Percentiles rank a stretch among this genome's conserved stretches.
phyloP scores from a whole-genome alignment of 2,797 vertebrate species.

The Neosilurus hyrtlii region DNA sequence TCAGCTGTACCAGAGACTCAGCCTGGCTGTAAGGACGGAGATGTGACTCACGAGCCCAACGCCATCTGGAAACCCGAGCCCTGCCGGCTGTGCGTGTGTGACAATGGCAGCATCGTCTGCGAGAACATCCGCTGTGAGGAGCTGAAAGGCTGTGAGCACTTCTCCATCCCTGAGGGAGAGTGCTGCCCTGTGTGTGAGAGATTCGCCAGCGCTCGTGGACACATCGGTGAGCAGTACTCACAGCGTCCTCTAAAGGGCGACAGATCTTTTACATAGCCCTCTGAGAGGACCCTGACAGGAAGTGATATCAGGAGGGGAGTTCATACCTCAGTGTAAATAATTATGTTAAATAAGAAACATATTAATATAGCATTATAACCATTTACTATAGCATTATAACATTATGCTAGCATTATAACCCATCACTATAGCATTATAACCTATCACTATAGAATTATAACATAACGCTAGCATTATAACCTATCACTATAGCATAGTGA shows the following conservation, averaged over 20 bases:
- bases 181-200: slow-evolving; percentile 87
- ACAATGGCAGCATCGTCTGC: slow-evolving; percentile 83
- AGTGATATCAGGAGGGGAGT: not conserved
- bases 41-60: slow-evolving; percentile 45
- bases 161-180: slow-evolving; percentile 76
- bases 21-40: slow-evolving; percentile 50
- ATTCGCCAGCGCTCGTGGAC: slow-evolving; percentile 70
- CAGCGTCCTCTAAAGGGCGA: not conserved
- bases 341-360: too few species aligned
- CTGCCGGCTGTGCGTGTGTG: slow-evolving; percentile 88
- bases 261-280: not conserved
- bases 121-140: slow-evolving; percentile 85
- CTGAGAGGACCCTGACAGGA: not conserved
- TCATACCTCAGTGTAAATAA: too few species aligned
- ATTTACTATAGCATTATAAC: too few species aligned
- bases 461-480: too few species aligned
- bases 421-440: not conserved
- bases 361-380: too few species aligned
- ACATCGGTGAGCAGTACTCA: slow-evolving; percentile 64
- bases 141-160: slow-evolving; percentile 76
- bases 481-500: not conserved
- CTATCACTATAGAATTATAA: not conserved
- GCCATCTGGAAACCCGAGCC: slow-evolving; percentile 78
- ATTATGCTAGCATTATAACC: too few species aligned
- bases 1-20: slow-evolving; percentile 21